Base-by-base conservation (phyloP, 1,140 invertebrate genomes). In the Spodoptera litura region DNA sequence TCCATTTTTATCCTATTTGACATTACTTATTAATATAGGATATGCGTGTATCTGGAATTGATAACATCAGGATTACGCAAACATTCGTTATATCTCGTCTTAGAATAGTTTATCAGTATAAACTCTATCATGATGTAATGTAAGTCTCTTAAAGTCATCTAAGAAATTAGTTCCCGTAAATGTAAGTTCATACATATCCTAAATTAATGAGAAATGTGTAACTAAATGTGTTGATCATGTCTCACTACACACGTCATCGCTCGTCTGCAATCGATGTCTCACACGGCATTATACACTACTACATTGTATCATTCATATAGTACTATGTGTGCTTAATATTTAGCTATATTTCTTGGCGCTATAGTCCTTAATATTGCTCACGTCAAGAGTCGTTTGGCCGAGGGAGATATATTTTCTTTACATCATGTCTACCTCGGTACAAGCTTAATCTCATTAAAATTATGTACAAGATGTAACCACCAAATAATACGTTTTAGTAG, bases 401-500 rank as follows among this genome's bases (percentile, higher is more conserved):
- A 64, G 59, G 59, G 9, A n/a, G 64, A 64, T 8, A 38, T 62
- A 55, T 61, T 76, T 76, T 71, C 56, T 66, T 66, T 66, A 52
- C 8, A 25, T 31, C 25, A 12, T 10, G 55, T 59, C 66, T 9
- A 72, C 51, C 59, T 44, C 73, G 79, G 61, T 51, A 44, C 35
- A 74, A 85, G 85, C 74, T 87, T 89, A 91, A 91, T 91, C 90
- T 93, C 90, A 91, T 91, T 77, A 91, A 92, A 78, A 83, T 79
- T 91, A 89, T 90, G 89, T 93, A 93, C 91, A 92, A 93, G 86
- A 87, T 91, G 85, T 94, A 92, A 94, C 91, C 92, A 94, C 92
- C 92, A 93, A 93, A 94, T 90, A 92, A 90, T 88, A 88, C 84
- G 89, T 88, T 91, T 87, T 87, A 89, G 87, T 93, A 91, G 89